Percentiles rank a stretch among this genome's conserved stretches.
Evolutionary conservation across 2,113 vertebrate species (phyloP).

Genomic region (Podarcis raffonei): DNA sequence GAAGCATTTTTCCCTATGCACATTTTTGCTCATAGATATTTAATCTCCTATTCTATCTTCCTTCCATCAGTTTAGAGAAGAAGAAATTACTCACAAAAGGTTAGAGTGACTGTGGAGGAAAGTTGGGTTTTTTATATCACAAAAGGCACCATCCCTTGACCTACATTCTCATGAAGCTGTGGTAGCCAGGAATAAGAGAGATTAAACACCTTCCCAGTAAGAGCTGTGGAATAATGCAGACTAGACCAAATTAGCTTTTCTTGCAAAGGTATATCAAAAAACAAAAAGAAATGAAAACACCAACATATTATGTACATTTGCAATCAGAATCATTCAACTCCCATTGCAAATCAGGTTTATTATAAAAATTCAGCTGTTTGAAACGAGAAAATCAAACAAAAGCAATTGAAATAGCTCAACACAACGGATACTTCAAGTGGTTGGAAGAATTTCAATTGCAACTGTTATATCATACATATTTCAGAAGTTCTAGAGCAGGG

Average conservation of each 20-base stretch:
- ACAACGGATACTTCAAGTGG: too few relatives aligned
- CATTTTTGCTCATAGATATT: background rate
- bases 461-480: background rate
- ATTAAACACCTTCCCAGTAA: constrained; percentile 58
- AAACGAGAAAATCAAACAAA: too few relatives aligned
- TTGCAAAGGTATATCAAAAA: background rate
- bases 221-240: constrained; percentile 58
- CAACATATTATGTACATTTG: too few relatives aligned
- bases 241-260: constrained; percentile 53
- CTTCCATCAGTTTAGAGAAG: constrained; percentile 38
- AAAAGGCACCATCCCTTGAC: constrained; percentile 48
- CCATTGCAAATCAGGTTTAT: too few relatives aligned
- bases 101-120: background rate
- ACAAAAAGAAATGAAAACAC: background rate
- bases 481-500: background rate
- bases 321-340: too few relatives aligned
- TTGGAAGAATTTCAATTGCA: too few relatives aligned
- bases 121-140: background rate
- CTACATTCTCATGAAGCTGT: constrained; percentile 44
- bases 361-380: too few relatives aligned
- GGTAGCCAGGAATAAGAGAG: constrained; percentile 49
- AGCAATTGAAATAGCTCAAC: too few relatives aligned
- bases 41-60: constrained; percentile 23
- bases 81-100: background rate
- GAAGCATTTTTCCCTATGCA: constrained; percentile 27